Evolutionary conservation across 2,113 vertebrate genomes (phyloP).

Genomic region (Aphelocoma coerulescens): DNA sequence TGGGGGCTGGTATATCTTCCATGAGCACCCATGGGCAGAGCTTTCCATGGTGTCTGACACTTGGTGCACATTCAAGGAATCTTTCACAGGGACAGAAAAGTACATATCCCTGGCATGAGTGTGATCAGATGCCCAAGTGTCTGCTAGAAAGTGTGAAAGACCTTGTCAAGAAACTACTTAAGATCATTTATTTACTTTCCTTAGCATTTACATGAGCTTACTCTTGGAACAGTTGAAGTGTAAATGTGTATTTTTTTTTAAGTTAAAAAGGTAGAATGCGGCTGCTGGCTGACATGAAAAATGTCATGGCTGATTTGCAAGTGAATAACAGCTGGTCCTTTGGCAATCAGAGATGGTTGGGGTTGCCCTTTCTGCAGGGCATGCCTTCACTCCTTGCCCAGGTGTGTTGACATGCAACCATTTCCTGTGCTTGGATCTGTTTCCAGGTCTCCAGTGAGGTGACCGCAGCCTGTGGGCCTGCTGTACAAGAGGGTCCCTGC

Average conservation of each 20-base stretch:
- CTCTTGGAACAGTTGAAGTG: not conserved
- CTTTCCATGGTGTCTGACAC: not conserved
- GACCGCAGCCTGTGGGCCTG: not conserved
- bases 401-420: not conserved
- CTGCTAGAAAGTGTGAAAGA: not conserved
- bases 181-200: not conserved
- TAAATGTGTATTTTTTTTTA: not conserved
- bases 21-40: not conserved
- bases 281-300: not conserved
- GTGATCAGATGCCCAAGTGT: not conserved
- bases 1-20: not conserved
- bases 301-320: not conserved
- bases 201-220: not conserved
- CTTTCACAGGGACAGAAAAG: not conserved
- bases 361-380: not conserved
- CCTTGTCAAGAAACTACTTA: not conserved
- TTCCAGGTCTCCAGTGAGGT: not conserved
- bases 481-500: fast-evolving
- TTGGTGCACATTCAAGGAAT: not conserved
- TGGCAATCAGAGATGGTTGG: not conserved
- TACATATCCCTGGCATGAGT: not conserved
- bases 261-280: not conserved
- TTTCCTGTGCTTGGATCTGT: not conserved
- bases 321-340: not conserved
- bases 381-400: not conserved